Evolutionary conservation across 2,797 vertebrate species (phyloP).

Genomic region (Sebastes umbrosus): DNA sequence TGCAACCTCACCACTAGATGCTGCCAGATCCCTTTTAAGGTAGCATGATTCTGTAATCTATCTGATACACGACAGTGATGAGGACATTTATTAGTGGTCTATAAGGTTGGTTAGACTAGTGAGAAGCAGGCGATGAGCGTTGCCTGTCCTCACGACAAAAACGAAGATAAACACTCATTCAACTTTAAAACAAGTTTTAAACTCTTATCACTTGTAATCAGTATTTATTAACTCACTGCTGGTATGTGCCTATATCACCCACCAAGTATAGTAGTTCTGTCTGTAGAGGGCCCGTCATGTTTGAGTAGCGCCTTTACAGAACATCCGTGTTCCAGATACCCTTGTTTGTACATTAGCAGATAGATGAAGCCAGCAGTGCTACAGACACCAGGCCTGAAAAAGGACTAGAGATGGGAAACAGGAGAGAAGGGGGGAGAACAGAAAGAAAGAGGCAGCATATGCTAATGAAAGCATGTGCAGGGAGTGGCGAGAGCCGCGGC

Average conservation of each 20-base stretch:
- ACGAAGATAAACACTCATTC: too few relatives aligned
- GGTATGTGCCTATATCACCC: too few relatives aligned
- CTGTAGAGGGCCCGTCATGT: not conserved
- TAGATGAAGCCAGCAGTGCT: slow-evolving; percentile 8
- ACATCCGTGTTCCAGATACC: not conserved
- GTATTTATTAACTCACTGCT: too few relatives aligned
- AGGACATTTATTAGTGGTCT: too few relatives aligned
- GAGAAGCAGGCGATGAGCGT: too few relatives aligned
- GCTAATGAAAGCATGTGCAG: slow-evolving; percentile 68
- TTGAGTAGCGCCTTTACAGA: not conserved
- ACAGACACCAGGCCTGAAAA: not conserved
- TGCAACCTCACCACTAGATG: too few relatives aligned
- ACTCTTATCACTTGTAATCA: too few relatives aligned
- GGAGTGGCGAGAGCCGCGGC: slow-evolving; percentile 42
- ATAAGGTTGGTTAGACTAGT: too few relatives aligned
- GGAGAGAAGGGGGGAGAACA: not conserved
- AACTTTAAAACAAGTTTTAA: too few relatives aligned
- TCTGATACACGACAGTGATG: not conserved
- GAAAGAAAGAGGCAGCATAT: slow-evolving; percentile 55
- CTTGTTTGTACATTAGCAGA: not conserved
- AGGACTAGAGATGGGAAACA: not conserved
- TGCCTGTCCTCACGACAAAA: too few relatives aligned
- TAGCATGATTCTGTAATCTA: not conserved
- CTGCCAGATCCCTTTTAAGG: too few relatives aligned
- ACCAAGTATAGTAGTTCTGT: not conserved